Conservation (phyloP, 2,888 invertebrate genomes). For the Drosophila helvetica region DNA sequence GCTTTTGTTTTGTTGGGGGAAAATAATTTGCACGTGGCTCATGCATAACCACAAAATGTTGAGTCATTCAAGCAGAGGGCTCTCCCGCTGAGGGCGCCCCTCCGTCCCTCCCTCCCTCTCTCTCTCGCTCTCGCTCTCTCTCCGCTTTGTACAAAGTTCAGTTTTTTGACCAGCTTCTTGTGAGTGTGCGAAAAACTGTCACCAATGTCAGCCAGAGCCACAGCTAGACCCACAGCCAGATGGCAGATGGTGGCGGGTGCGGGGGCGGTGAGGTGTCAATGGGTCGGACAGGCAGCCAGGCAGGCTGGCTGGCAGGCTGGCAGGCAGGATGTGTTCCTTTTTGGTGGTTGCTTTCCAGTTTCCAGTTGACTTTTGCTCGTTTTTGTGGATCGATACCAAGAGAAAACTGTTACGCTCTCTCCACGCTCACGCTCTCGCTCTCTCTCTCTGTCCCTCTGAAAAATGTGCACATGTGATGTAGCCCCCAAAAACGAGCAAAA, state of each 20-base stretch:
- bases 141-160: constrained; percentile 24
- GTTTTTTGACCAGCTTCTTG: constrained; percentile 42
- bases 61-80: constrained; percentile 57
- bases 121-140: neutral
- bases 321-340: constrained; percentile 36
- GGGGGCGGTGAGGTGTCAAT: neutral
- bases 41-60: constrained; percentile 78
- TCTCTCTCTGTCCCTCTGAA: constrained; percentile 19
- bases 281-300: neutral
- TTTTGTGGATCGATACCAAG: constrained; percentile 69
- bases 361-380: constrained; percentile 75
- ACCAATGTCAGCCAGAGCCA: constrained; percentile 36
- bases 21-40: constrained; percentile 54
- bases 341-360: constrained; percentile 75
- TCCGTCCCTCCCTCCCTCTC: neutral
- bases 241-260: neutral
- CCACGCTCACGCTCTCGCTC: constrained; percentile 19
- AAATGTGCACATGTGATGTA: constrained; percentile 77
- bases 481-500: constrained; percentile 30
- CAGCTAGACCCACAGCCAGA: neutral
- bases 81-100: constrained; percentile 3
- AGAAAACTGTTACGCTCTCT: constrained; percentile 30
- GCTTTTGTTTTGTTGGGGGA: constrained; percentile 23
- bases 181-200: constrained; percentile 42
- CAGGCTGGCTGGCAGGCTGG: no score